Conservation (phyloP, 2,113 vertebrate genomes). For the Onychostoma macrolepis region DNA sequence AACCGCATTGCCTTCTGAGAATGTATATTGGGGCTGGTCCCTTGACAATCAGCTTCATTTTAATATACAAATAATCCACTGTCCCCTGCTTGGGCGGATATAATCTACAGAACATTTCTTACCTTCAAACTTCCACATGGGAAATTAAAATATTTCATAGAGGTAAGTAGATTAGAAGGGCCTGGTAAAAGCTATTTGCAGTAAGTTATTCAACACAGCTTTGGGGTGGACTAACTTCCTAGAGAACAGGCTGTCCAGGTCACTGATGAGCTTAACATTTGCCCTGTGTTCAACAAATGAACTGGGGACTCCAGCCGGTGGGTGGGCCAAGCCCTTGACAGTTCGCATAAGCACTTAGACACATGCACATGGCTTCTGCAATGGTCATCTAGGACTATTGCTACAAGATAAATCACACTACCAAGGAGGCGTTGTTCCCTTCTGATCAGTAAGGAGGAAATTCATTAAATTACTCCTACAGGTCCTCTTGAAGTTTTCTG, state of each 20-base stretch:
- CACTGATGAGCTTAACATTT: conserved; percentile 59
- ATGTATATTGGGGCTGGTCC: neutral
- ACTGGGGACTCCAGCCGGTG: conserved; percentile 14
- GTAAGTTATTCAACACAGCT: conserved; percentile 71
- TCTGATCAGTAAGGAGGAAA: conserved; percentile 1
- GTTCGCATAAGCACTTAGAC: conserved; percentile 38
- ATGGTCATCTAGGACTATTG: conserved; percentile 69
- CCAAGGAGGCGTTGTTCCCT: conserved; percentile 64
- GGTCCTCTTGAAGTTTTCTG: neutral
- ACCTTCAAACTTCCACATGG: conserved; percentile 10
- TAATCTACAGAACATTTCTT: conserved; percentile 47
- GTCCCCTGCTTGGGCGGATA: conserved; percentile 21
- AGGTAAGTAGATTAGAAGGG: conserved; percentile 67
- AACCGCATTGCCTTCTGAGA: conserved; percentile 6
- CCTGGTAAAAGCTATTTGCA: conserved; percentile 66
- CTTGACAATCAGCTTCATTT: conserved; percentile 17
- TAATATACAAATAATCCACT: conserved; percentile 33
- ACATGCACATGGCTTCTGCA: conserved; percentile 64
- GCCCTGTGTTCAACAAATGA: conserved; percentile 33
- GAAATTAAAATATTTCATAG: conserved; percentile 57
- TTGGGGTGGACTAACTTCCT: conserved; percentile 62
- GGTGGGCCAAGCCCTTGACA: conserved; percentile 52
- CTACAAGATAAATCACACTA: conserved; percentile 70
- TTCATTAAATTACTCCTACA: conserved; percentile 47
- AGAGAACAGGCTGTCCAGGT: conserved; percentile 69